Evolutionary conservation across 2,888 invertebrate genomes (phyloP).

Genomic region (Acrobasis repandana): DNA sequence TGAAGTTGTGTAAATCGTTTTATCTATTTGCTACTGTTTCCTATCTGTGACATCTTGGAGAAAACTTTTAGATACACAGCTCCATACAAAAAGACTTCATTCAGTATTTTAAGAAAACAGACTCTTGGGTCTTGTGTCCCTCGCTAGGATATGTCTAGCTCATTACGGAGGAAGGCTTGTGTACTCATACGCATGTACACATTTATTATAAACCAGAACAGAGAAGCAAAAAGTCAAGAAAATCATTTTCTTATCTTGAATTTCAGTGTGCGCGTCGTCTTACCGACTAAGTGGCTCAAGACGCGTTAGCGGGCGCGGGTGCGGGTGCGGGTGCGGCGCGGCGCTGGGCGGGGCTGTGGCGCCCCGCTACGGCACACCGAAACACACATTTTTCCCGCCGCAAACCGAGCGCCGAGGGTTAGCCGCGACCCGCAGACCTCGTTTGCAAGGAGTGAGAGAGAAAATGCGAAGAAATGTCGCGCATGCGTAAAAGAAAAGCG

Average conservation of each 20-base stretch:
- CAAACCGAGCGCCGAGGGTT: constrained; percentile 83
- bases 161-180: no score
- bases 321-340: constrained; percentile 48
- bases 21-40: no score
- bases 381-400: constrained; percentile 84
- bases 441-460: constrained; percentile 63
- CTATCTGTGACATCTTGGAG: no score
- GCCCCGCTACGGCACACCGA: constrained; percentile 82
- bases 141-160: no score
- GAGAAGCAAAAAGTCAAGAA: background rate
- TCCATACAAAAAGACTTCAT: no score
- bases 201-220: background rate
- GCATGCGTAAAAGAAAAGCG: constrained; percentile 61
- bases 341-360: constrained; percentile 69
- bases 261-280: constrained; percentile 72
- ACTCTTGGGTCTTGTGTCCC: no score
- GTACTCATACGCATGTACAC: background rate
- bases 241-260: background rate
- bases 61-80: no score
- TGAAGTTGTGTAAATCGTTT: no score
- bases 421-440: constrained; percentile 82
- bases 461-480: constrained; percentile 41
- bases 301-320: constrained; percentile 77
- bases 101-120: no score
- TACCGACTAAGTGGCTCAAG: constrained; percentile 81